Evolutionary conservation across 2,113 vertebrate genomes (phyloP), one percentile per base, ranked within the genome.

Genomic region (Oriolus oriolus): DNA sequence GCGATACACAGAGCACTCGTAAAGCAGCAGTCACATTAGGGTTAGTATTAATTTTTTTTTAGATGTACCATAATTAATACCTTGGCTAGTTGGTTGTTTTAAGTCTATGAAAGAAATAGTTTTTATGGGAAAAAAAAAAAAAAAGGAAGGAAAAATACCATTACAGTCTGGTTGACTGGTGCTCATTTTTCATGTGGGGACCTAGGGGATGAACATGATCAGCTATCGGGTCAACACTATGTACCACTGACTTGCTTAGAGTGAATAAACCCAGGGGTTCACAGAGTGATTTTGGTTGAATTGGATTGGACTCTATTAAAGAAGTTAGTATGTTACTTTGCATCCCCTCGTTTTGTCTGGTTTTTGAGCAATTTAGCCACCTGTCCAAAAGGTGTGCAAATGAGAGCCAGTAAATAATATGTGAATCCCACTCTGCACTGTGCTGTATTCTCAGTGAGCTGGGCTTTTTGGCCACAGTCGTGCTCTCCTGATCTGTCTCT

Each of bases 21-120:
- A 98, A 98, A 98, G 97, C 97, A 98, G 97, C 98, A 98, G 97
- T 98, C 98, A 98, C 97, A 95, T 97, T 98, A 98, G 98, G 98
- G 97, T 98, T 98, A 98, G 98, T 96, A 97, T 98, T 96, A 94
- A 97, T 97, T 97, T 92, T 69, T 95, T 98, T 98, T 98, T 98
- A 98, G 98, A 92, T 98, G 98, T 98, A 98, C 96, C 91, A 98
- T 98, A 97, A 98, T 97, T 95, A 94, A 97, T 98, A 98, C 97
- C 97, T 98, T 97, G 98, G 96, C 96, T 98, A 98, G 98, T 97
- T 92, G 94, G 93, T 98, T 97, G 93, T 97, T 98, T 98, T 97
- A 97, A 98, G 98, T 98, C 97, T 97, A 98, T 97, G 97, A 97
- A 97, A 98, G 88, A 98, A 97, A 97, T 98, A 98, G 98, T 98